phyloP scores from a whole-genome alignment of 2,113 vertebrate species.

The Heterochromis multidens region DNA sequence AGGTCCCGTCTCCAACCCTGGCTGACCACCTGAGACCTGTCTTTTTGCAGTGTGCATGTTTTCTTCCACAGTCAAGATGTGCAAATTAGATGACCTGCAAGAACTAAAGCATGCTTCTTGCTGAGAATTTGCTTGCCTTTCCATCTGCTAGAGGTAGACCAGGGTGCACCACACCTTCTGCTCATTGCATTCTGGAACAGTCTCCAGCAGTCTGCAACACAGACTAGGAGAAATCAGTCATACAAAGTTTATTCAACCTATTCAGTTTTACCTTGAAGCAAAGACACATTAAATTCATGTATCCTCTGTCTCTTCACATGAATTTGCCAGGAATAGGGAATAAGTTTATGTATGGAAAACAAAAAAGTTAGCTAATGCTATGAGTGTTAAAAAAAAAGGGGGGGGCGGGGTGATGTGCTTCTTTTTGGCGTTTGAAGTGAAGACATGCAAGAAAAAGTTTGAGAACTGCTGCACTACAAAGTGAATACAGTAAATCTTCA shows the following conservation, averaged over 20 bases:
- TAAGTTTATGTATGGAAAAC: neutral
- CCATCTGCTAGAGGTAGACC: neutral
- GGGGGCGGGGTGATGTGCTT: neutral
- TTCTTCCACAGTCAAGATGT: neutral
- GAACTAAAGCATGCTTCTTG: neutral
- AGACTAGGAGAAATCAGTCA: neutral
- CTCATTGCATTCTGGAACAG: neutral
- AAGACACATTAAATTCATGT: neutral
- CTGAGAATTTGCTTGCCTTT: neutral
- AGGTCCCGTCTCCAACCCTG: neutral
- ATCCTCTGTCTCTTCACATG: neutral
- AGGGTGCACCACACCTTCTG: neutral
- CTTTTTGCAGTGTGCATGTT: neutral
- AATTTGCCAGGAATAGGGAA: neutral
- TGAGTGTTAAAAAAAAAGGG: neutral
- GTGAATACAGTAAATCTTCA: neutral
- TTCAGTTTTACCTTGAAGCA: neutral
- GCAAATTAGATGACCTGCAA: neutral
- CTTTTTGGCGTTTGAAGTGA: neutral
- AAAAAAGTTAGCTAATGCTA: neutral
- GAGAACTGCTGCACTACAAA: neutral
- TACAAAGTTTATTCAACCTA: neutral
- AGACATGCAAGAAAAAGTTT: neutral
- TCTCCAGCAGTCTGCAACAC: neutral
- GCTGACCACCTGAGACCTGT: neutral